Base-by-base conservation (phyloP, 2,888 invertebrate genomes). In the Lampropteryx suffumata region DNA sequence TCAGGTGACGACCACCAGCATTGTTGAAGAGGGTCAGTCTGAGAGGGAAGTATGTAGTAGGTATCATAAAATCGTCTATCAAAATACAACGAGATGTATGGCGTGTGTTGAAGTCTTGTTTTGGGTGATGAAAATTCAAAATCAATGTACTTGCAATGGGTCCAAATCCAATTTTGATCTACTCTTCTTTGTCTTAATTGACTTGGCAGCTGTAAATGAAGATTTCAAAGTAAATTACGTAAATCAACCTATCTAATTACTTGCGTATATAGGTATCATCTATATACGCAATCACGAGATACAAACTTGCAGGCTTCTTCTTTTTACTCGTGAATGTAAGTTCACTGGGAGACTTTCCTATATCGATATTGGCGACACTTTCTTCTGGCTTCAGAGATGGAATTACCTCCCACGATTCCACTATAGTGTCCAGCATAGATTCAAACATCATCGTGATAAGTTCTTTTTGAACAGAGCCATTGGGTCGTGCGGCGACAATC, bases 371-470 rank as follows among this genome's bases (percentile, higher is more conserved):
- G 7, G 56, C 50, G 13, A 49, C 43, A 29, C 56, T 62, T 0
- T 74, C 73, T n/a, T 74, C 79, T 2, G 28, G 52, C 51, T 77
- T 81, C 3, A 37, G 64, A 27, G 65, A 62, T 17, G 50, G 52
- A 35, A 84, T 81, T 0, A 73, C 65, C 24, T 81, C 76, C 89
- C 89, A 90, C 6, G 84, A 81, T 13, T 80, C 73, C 8, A 89
- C 76, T 26, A 89, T 84, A 55, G 60, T 64, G 13, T 72, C 72
- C 1, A 89, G 61, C 88, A 89, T 89, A 1, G 86, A 79, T 43
- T 87, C 82, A 55, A 85, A 89, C 50, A 90, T 65, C 60, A 76
- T 57, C 9, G 81, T 76, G 5, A 88, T 71, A 27, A 88, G 57
- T 69, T 88, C 86, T 43, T 71, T 82, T 51, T 74, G 75, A 0